Conservation (phyloP, 2,888 invertebrate genomes). For the Ormia ochracea region DNA sequence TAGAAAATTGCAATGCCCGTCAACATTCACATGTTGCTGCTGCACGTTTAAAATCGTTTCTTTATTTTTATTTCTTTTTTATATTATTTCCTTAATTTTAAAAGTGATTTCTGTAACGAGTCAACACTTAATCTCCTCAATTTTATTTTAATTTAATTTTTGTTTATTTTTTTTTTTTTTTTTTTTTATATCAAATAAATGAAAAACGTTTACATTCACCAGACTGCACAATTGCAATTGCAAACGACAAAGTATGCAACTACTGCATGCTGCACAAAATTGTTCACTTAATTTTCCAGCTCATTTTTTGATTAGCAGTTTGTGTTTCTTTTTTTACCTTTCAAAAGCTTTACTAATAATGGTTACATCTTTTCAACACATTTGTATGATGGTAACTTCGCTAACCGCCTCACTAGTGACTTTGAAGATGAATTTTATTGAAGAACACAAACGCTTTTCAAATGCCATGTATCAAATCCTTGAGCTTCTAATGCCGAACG, state of each 20-base stretch:
- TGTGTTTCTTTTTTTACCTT: neutral
- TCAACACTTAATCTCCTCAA: conserved; percentile 66
- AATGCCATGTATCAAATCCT: conserved; percentile 45
- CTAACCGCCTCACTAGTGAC: neutral
- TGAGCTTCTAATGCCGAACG: conserved; percentile 16
- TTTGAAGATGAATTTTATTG: neutral
- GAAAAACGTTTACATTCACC: conserved; percentile 8
- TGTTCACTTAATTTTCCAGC: conserved; percentile 9
- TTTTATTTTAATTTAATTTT: conserved; percentile 66
- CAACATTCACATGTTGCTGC: conserved; percentile 8
- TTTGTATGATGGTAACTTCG: neutral
- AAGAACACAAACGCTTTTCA: conserved; percentile 4
- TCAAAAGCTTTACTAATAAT: neutral
- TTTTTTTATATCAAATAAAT: conserved; percentile 62
- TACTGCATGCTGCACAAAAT: conserved; percentile 16
- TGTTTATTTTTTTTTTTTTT: too few species aligned
- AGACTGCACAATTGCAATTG: conserved; percentile 6
- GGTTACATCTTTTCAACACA: neutral
- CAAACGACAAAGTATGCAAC: conserved; percentile 20
- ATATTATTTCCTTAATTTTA: conserved; percentile 32
- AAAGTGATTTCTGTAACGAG: conserved; percentile 63
- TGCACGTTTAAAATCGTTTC: neutral
- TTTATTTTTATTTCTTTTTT: neutral
- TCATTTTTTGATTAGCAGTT: neutral
- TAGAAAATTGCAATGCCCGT: conserved; percentile 29